A percentile compares a stretch with the other conserved stretches of the same genome.
Conservation (phyloP, 2,797 vertebrate species). For the Sternarchorhynchus goeldii region DNA sequence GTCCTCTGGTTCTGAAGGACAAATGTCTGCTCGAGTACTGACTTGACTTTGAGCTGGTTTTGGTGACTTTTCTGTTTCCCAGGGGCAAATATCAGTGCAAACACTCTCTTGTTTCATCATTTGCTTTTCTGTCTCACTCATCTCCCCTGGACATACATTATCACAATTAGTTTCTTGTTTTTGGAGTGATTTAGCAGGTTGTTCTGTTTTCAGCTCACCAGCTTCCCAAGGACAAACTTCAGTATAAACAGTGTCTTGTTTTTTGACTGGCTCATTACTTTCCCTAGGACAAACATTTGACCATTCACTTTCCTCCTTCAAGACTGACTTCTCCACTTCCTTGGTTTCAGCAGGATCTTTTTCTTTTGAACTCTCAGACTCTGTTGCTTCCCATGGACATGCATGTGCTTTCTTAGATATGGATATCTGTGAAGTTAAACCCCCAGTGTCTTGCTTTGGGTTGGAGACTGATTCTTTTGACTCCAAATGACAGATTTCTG, state of each 20-base stretch:
- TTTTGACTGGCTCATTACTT: constrained; percentile 16
- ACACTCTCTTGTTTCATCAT: background rate
- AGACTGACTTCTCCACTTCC: background rate
- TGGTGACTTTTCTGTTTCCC: constrained; percentile 49
- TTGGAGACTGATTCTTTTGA: constrained; percentile 44
- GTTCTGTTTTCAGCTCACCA: constrained; percentile 25
- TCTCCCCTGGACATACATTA: constrained; percentile 66
- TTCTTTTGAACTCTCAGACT: constrained; percentile 17
- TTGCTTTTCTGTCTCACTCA: constrained; percentile 25
- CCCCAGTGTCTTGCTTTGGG: constrained; percentile 26
- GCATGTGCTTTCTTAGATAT: constrained; percentile 52
- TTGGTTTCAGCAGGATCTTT: background rate
- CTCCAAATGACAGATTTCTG: constrained; percentile 62
- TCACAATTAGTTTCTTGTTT: constrained; percentile 43
- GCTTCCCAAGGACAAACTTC: constrained; percentile 7
- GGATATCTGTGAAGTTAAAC: constrained; percentile 45
- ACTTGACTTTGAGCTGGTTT: background rate
- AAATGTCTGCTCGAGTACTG: background rate
- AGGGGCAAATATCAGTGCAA: constrained; percentile 32
- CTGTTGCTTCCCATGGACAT: constrained; percentile 27
- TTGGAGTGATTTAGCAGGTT: constrained; percentile 38
- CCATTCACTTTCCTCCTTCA: constrained; percentile 41
- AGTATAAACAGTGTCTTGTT: accelerated
- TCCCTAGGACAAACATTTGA: constrained; percentile 64
- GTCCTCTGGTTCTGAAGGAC: constrained; percentile 40